Percentiles rank a stretch among this genome's conserved stretches.
These are phyloP conservation scores for Semnopithecus entellus DNA, from an alignment of 2,113 vertebrate species.

Conservation along the genomic window DNA sequence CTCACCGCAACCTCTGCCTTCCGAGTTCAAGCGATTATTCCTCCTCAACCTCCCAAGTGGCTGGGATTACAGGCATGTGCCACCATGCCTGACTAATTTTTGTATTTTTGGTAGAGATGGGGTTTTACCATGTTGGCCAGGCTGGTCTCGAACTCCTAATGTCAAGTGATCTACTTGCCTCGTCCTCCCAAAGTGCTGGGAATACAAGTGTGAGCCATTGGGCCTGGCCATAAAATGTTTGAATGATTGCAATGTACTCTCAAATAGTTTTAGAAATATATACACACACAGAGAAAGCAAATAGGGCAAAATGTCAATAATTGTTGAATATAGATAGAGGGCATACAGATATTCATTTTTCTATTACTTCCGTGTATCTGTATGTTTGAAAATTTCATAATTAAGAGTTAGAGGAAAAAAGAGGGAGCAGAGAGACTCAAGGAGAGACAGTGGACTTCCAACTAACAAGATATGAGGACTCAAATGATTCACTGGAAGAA, in stretches of 20 bases:
- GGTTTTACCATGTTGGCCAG: background rate
- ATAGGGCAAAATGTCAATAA: background rate
- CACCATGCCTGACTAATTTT: background rate
- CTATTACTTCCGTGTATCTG: background rate
- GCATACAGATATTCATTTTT: background rate
- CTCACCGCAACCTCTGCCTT: background rate
- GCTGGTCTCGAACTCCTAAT: background rate
- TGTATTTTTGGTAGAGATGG: background rate
- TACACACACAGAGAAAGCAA: background rate
- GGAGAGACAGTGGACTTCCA: background rate
- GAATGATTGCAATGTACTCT: background rate
- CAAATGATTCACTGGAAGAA: background rate
- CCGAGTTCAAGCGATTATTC: background rate
- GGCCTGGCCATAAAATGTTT: background rate
- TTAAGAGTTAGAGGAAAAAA: background rate
- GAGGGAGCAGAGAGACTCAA: background rate
- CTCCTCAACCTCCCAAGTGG: background rate
- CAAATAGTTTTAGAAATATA: background rate
- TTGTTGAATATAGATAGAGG: background rate
- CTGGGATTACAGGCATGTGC: background rate
- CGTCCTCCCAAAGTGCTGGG: background rate
- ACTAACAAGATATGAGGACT: background rate
- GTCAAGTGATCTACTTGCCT: background rate
- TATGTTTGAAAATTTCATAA: slow-evolving; percentile 7
- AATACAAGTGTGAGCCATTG: background rate